A percentile compares a stretch with the other conserved stretches of the same genome.
Evolutionary conservation across 1,140 invertebrate species (phyloP).

Genomic region (Philotrypesis tridentata): DNA sequence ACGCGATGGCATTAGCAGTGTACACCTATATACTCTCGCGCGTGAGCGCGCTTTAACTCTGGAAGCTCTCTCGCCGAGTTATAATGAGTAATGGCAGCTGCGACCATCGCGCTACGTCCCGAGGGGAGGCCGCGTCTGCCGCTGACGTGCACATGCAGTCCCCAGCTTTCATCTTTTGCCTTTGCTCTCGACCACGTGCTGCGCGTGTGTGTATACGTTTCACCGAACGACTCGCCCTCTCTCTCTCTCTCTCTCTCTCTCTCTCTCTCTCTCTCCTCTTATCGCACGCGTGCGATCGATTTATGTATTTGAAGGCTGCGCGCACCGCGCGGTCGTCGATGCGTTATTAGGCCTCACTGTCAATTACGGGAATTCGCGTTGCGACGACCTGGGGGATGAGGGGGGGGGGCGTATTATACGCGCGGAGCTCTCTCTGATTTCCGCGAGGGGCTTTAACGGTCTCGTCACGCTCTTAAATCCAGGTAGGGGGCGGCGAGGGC

Average conservation of each 20-base stretch:
- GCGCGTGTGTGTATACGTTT: not conserved
- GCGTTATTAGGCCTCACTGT: not conserved
- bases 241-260: not conserved
- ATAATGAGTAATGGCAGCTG: constrained; percentile 53
- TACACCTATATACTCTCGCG: too few species aligned
- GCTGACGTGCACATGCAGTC: constrained; percentile 34
- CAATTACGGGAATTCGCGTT: not conserved
- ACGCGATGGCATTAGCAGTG: constrained; percentile 23
- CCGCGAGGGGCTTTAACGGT: too few species aligned
- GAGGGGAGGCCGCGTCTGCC: constrained; percentile 5
- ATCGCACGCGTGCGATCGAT: not conserved
- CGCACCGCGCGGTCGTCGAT: not conserved
- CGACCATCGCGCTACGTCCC: constrained; percentile 34
- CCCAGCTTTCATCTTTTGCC: constrained; percentile 27
- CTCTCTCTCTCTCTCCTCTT: not conserved
- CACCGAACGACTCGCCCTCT: not conserved
- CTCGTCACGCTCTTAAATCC: too few species aligned
- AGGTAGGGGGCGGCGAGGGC: too few species aligned
- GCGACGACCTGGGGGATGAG: too few species aligned
- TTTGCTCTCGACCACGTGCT: too few species aligned
- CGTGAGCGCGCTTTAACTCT: constrained; percentile 27
- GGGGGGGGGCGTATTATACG: too few species aligned
- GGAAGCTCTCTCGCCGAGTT: not conserved
- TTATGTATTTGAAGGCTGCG: not conserved
- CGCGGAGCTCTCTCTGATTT: too few species aligned